phyloP scores from a whole-genome alignment of 2,888 invertebrate species.

The Clunio marinus region DNA sequence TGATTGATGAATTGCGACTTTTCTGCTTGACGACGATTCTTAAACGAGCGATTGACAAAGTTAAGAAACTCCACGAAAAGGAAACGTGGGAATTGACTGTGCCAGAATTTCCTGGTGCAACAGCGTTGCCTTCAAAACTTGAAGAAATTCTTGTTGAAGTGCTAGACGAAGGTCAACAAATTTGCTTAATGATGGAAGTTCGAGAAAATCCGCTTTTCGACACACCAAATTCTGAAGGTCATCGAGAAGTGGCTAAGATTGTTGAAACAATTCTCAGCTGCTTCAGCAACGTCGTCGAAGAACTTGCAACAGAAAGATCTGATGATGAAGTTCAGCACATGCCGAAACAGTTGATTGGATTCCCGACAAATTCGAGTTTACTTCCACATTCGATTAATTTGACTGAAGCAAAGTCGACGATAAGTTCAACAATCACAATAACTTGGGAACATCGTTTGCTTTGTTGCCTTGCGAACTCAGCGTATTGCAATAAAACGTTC shows the following conservation, averaged over 20 bases:
- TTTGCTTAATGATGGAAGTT: constrained; percentile 66
- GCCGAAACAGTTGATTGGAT: constrained; percentile 60
- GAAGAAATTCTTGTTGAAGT: constrained; percentile 70
- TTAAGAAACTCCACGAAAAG: constrained; percentile 63
- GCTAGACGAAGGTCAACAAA: constrained; percentile 64
- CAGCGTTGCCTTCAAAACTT: constrained; percentile 70
- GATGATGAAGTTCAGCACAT: constrained; percentile 57
- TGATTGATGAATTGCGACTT: constrained; percentile 81
- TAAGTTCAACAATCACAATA: constrained; percentile 18
- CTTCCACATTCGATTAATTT: constrained; percentile 43
- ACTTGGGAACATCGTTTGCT: constrained; percentile 76
- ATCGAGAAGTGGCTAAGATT: constrained; percentile 50
- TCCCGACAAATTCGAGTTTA: constrained; percentile 50
- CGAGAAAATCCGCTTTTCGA: constrained; percentile 60
- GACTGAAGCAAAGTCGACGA: constrained; percentile 28
- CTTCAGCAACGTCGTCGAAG: constrained; percentile 65
- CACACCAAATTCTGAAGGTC: constrained; percentile 51
- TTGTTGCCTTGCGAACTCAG: constrained; percentile 83
- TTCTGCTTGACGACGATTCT: constrained; percentile 82
- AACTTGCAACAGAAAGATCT: constrained; percentile 65
- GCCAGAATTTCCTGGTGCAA: constrained; percentile 80
- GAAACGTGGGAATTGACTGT: constrained; percentile 87
- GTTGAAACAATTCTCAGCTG: constrained; percentile 60
- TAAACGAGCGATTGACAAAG: constrained; percentile 75
- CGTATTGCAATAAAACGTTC: constrained; percentile 71